A percentile compares a stretch with the other conserved stretches of the same genome.
These are phyloP conservation scores for Plemyria rubiginata DNA, from an alignment of 2,888 invertebrate genomes.

Conservation along the genomic window DNA sequence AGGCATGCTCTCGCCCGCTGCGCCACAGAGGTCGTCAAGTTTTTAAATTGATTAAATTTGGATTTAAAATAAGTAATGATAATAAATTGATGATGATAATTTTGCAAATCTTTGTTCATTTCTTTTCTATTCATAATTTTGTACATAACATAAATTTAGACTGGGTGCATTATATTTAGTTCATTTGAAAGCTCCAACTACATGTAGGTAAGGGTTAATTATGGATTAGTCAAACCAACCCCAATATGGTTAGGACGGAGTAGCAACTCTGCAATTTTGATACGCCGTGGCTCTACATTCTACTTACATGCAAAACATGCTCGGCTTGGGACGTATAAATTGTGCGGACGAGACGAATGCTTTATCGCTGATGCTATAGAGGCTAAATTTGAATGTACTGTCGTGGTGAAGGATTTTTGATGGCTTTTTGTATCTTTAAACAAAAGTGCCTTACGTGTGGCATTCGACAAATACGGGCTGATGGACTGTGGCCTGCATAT, in stretches of 20 bases:
- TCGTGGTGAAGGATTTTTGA: constrained; percentile 5
- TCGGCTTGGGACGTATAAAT: constrained; percentile 30
- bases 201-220: neutral
- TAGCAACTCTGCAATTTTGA: constrained; percentile 10
- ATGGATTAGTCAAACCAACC: neutral
- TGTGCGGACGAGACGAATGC: constrained; percentile 22
- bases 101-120: too few relatives aligned
- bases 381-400: constrained; percentile 22
- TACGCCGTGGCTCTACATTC: constrained; percentile 19
- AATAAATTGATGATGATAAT: too few relatives aligned
- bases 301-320: constrained; percentile 31
- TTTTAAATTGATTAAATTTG: too few relatives aligned
- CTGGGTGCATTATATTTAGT: too few relatives aligned
- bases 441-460: neutral
- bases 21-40: too few relatives aligned
- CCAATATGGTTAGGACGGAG: neutral
- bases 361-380: constrained; percentile 20
- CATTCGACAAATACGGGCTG: neutral
- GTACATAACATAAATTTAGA: too few relatives aligned
- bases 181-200: too few relatives aligned
- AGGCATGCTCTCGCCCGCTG: too few relatives aligned
- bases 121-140: too few relatives aligned
- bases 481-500: neutral
- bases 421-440: constrained; percentile 1
- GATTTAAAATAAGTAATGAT: too few relatives aligned